Conservation (phyloP, 2,888 invertebrate genomes). For the Rhynchonema sp. region DNA sequence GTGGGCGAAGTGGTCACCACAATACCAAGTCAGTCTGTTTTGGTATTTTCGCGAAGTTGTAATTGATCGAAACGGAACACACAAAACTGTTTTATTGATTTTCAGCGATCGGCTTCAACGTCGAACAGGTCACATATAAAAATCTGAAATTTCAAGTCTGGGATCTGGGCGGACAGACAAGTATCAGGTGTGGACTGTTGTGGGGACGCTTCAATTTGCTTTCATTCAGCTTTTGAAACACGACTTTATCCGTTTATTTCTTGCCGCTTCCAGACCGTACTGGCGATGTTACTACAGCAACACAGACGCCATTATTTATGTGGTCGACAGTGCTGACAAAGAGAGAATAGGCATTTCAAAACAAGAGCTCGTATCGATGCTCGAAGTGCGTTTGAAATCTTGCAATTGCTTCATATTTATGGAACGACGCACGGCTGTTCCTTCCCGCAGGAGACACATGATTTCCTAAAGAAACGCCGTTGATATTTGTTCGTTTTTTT, state of each 20-base stretch:
- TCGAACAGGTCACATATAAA: conserved; percentile 95
- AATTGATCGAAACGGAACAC: neutral
- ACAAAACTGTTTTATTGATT: too few species aligned
- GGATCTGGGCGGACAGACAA: conserved; percentile 97
- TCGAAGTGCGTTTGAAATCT: too few species aligned
- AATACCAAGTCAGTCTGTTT: conserved; percentile 35
- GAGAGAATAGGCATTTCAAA: conserved; percentile 97
- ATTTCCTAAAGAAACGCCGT: neutral
- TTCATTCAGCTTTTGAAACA: neutral
- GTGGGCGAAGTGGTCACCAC: conserved; percentile 97
- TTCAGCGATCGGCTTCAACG: conserved; percentile 96
- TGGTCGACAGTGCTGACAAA: conserved; percentile 93
- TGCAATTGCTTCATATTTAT: too few species aligned
- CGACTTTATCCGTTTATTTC: too few species aligned
- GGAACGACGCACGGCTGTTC: too few species aligned
- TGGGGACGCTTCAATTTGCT: neutral
- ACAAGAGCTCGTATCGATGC: conserved; percentile 88
- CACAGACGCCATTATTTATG: conserved; percentile 98
- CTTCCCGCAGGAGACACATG: neutral
- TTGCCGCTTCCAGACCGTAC: conserved; percentile 79
- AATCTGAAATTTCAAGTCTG: conserved; percentile 90
- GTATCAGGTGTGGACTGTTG: conserved; percentile 53
- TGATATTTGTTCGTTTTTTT: neutral
- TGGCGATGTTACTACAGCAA: conserved; percentile 99
- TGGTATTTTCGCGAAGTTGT: neutral